Conservation (phyloP, 2,113 vertebrate genomes). For the Archocentrus centrarchus region DNA sequence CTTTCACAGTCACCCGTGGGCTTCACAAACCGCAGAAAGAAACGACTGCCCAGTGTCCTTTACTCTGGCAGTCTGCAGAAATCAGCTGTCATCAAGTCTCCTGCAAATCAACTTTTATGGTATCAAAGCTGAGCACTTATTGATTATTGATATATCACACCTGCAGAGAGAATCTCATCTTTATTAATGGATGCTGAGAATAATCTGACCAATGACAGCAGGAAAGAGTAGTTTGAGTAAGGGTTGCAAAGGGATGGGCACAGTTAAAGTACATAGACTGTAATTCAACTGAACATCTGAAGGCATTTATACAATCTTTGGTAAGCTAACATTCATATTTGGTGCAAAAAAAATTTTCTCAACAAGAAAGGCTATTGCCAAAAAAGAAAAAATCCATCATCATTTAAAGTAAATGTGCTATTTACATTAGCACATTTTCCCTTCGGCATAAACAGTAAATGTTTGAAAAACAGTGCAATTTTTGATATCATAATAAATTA, state of each 20-base stretch:
- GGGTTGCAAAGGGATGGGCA: neutral
- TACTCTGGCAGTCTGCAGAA: slow-evolving; percentile 34
- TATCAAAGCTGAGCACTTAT: slow-evolving; percentile 26
- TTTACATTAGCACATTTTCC: neutral
- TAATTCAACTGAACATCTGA: neutral
- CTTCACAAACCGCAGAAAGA: slow-evolving; percentile 16
- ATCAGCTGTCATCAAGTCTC: slow-evolving; percentile 50
- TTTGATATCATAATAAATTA: too few relatives aligned
- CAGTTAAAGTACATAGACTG: neutral
- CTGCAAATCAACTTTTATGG: slow-evolving; percentile 55
- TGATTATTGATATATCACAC: slow-evolving; percentile 55
- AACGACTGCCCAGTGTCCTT: neutral
- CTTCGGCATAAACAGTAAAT: neutral
- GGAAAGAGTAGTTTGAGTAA: neutral
- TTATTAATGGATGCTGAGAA: slow-evolving; percentile 51
- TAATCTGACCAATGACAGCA: slow-evolving; percentile 29
- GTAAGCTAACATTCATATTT: neutral
- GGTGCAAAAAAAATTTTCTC: neutral
- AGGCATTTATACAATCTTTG: neutral
- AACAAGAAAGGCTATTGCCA: neutral
- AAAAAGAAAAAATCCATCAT: neutral
- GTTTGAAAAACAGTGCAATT: neutral
- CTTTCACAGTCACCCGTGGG: neutral
- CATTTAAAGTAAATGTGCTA: neutral
- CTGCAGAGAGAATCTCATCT: slow-evolving; percentile 42